Conservation (phyloP, 2,888 invertebrate species). For the Ectobius pallidus region DNA sequence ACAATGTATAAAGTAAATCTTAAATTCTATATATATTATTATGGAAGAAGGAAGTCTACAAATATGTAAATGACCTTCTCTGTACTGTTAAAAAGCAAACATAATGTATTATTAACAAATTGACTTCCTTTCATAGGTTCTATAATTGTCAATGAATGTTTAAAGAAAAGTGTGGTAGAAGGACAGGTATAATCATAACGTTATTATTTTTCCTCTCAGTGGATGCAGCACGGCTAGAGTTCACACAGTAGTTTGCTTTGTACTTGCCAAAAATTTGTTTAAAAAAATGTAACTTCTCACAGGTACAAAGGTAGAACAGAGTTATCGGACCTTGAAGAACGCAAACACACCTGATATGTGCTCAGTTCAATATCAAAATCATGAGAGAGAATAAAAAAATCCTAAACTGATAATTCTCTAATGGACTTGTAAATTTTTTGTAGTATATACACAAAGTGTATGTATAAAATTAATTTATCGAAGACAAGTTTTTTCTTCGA, state of each 20-base stretch:
- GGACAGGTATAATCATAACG: constrained; percentile 36
- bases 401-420: constrained; percentile 4
- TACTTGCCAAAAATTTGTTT: constrained; percentile 32
- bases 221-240: constrained; percentile 40
- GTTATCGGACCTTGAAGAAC: constrained; percentile 37
- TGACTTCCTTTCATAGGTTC: constrained; percentile 32
- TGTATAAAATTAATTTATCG: constrained; percentile 36
- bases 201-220: constrained; percentile 43
- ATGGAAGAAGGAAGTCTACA: constrained; percentile 37
- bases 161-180: constrained; percentile 39
- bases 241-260: constrained; percentile 35
- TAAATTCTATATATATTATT: constrained; percentile 36
- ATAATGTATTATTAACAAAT: constrained; percentile 24
- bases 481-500: constrained; percentile 35
- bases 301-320: constrained; percentile 42
- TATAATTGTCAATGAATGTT: constrained; percentile 38
- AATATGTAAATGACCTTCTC: constrained; percentile 38
- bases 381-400: constrained; percentile 3
- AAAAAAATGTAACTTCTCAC: constrained; percentile 34
- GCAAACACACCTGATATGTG: constrained; percentile 44
- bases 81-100: constrained; percentile 22
- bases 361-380: constrained; percentile 40
- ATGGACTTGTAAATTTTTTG: constrained; percentile 40
- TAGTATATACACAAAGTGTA: constrained; percentile 43
- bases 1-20: constrained; percentile 24